A percentile compares a stretch with the other conserved stretches of the same genome.
phyloP scores from a whole-genome alignment of 2,797 vertebrate species.

The Phalanger gymnotis region DNA sequence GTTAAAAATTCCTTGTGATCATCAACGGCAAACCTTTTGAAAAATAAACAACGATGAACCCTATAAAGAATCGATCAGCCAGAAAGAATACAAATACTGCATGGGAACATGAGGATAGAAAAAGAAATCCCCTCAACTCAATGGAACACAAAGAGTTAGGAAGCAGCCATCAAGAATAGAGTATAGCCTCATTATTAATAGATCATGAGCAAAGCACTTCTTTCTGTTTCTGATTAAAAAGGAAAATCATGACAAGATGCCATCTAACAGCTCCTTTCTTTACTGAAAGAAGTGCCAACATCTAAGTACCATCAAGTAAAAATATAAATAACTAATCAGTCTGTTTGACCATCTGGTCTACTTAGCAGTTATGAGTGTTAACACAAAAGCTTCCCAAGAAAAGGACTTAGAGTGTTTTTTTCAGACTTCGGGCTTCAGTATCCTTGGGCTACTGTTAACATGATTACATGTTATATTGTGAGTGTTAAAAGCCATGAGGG shows the following conservation, averaged over 20 bases:
- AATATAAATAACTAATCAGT: conserved; percentile 56
- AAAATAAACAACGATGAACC: conserved; percentile 48
- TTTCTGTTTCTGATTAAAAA: conserved; percentile 68
- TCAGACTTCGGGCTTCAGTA: conserved; percentile 46
- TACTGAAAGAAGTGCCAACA: conserved; percentile 43
- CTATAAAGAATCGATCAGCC: conserved; percentile 33
- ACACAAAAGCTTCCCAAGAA: conserved; percentile 51
- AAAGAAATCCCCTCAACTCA: conserved; percentile 29
- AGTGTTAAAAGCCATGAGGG: conserved; percentile 52
- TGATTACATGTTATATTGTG: conserved; percentile 29
- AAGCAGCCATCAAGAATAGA: conserved; percentile 49
- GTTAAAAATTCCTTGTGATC: conserved; percentile 8
- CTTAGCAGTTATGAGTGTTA: conserved; percentile 42
- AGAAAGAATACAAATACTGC: conserved; percentile 30
- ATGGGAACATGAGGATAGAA: background rate
- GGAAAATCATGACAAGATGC: conserved; percentile 61
- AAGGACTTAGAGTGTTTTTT: conserved; percentile 39
- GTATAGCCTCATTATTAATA: conserved; percentile 43
- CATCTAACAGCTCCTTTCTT: conserved; percentile 43
- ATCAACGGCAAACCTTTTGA: conserved; percentile 44
- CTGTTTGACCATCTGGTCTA: conserved; percentile 64
- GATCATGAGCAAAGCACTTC: conserved; percentile 40
- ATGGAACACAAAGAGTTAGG: conserved; percentile 43
- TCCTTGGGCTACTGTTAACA: conserved; percentile 61
- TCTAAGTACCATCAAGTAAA: conserved; percentile 51